A percentile compares a stretch with the other conserved stretches of the same genome.
These are phyloP conservation scores for Acleris laterana DNA, from an alignment of 2,888 invertebrate genomes.

Conservation along the genomic window DNA sequence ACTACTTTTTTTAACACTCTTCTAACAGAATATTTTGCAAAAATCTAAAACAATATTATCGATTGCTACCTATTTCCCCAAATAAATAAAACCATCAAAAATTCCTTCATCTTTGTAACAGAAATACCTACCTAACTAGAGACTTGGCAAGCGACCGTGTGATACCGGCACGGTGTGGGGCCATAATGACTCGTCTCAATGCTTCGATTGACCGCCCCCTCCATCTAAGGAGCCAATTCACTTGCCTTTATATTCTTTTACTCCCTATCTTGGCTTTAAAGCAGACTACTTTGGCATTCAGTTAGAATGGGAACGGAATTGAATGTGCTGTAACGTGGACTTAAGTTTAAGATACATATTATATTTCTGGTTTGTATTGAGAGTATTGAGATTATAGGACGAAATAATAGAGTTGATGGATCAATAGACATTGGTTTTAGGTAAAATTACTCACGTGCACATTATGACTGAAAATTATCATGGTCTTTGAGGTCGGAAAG, in stretches of 20 bases:
- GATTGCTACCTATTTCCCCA: too few species aligned
- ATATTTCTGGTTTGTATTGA: too few species aligned
- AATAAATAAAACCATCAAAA: not conserved
- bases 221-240: conserved; percentile 66
- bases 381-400: too few species aligned
- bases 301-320: conserved; percentile 30
- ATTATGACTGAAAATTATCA: too few species aligned
- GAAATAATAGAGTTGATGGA: too few species aligned
- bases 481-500: too few species aligned
- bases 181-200: conserved; percentile 75
- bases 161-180: conserved; percentile 47
- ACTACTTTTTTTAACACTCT: too few species aligned
- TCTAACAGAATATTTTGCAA: too few species aligned
- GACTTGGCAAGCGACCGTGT: conserved; percentile 30
- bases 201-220: conserved; percentile 77
- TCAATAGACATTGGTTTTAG: too few species aligned
- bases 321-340: conserved; percentile 26
- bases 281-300: conserved; percentile 38
- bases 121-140: not conserved
- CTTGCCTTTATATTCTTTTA: conserved; percentile 72
- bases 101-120: conserved; percentile 11
- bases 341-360: not conserved
- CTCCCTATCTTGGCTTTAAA: conserved; percentile 64
- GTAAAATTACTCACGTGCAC: too few species aligned
- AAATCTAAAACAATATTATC: too few species aligned